Conservation (phyloP, 1,140 invertebrate genomes). For the Laupala kohalensis region DNA sequence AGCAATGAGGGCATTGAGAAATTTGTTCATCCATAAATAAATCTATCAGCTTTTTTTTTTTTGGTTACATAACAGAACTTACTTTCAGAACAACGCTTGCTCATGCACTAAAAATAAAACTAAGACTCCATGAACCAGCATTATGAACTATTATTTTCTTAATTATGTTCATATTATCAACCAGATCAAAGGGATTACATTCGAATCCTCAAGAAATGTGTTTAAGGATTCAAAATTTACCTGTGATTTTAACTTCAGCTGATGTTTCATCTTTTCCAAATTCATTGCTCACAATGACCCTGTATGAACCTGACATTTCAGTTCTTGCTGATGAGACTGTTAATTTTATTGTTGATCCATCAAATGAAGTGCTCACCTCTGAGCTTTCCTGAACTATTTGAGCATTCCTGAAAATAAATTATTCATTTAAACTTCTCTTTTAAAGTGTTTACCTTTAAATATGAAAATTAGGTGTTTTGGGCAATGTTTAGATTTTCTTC, state of each 20-base stretch:
- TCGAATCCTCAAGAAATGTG: too few species aligned
- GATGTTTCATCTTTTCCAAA: constrained; percentile 68
- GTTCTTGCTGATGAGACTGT: constrained; percentile 53
- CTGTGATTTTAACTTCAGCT: constrained; percentile 57
- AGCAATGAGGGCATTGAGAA: too few species aligned
- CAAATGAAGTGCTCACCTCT: constrained; percentile 55
- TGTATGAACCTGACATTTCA: constrained; percentile 61
- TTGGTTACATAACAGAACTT: too few species aligned
- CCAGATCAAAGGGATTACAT: too few species aligned
- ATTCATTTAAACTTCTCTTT: not conserved
- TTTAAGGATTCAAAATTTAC: constrained; percentile 18
- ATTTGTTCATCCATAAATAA: too few species aligned
- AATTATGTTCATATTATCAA: too few species aligned
- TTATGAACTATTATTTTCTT: too few species aligned
- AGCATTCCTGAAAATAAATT: constrained; percentile 41
- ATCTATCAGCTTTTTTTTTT: too few species aligned
- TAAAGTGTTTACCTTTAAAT: not conserved
- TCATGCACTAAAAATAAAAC: too few species aligned
- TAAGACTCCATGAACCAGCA: too few species aligned
- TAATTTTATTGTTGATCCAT: constrained; percentile 64
- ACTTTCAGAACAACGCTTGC: too few species aligned
- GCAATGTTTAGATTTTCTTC: too few species aligned
- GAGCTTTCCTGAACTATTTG: constrained; percentile 54
- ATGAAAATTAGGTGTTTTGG: not conserved
- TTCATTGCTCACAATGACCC: constrained; percentile 67